Conservation (phyloP, 2,888 invertebrate species). For the Sarcophaga caerulescens region DNA sequence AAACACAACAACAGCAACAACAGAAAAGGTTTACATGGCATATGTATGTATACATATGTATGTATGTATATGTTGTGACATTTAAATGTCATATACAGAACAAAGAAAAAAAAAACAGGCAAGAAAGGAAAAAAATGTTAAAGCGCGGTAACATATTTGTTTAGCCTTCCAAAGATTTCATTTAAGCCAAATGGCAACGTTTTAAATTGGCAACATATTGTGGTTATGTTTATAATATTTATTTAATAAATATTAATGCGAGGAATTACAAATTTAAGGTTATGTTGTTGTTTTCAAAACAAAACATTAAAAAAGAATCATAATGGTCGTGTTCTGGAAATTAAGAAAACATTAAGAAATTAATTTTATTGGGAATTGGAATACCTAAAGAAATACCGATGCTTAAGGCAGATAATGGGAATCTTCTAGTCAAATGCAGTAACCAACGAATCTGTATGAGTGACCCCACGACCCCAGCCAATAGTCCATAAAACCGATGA, state of each 20-base stretch:
- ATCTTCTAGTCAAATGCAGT: too few relatives aligned
- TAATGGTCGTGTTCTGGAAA: too few relatives aligned
- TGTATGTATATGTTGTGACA: not conserved
- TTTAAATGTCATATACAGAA: not conserved
- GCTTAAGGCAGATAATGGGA: too few relatives aligned
- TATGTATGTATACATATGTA: not conserved
- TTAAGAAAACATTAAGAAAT: too few relatives aligned
- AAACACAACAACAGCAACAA: conserved; percentile 1
- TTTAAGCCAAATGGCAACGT: conserved; percentile 33
- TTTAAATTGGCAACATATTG: conserved; percentile 61
- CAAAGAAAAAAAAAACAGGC: conserved; percentile 32
- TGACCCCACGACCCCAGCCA: too few relatives aligned
- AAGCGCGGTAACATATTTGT: conserved; percentile 52
- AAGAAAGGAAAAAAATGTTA: conserved; percentile 46
- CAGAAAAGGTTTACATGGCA: conserved; percentile 49
- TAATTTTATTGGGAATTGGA: too few relatives aligned
- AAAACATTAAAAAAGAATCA: too few relatives aligned
- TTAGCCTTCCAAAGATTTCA: conserved; percentile 33
- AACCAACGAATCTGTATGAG: too few relatives aligned
- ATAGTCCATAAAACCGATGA: too few relatives aligned
- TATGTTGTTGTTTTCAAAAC: not conserved
- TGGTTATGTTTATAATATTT: conserved; percentile 45
- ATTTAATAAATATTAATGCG: conserved; percentile 41
- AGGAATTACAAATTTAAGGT: not conserved
- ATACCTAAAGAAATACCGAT: too few relatives aligned